A percentile compares a stretch with the other conserved stretches of the same genome.
Conservation (phyloP, 2,113 vertebrate genomes). For the Sakesphorus luctuosus region DNA sequence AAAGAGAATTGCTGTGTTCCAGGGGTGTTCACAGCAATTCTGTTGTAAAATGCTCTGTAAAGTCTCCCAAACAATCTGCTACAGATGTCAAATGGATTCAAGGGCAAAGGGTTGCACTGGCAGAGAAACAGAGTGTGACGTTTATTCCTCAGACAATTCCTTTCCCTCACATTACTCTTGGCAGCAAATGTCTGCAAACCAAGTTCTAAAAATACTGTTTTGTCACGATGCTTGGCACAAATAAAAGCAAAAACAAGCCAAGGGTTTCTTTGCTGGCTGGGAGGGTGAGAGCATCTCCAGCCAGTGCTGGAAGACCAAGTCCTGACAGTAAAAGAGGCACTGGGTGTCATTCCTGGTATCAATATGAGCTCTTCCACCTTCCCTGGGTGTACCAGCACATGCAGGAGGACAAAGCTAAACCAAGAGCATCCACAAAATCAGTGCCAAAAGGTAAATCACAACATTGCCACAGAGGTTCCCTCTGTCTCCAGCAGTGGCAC, state of each 20-base stretch:
- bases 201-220: background rate
- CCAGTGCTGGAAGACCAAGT: background rate
- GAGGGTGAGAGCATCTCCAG: background rate
- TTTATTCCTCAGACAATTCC: background rate
- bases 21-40: background rate
- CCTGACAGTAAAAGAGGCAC: background rate
- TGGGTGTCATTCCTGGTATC: background rate
- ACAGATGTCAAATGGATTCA: background rate
- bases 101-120: background rate
- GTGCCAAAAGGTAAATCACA: background rate
- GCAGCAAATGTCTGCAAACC: background rate
- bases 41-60: background rate
- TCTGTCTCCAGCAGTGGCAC: background rate
- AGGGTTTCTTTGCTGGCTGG: background rate
- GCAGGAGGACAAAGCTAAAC: background rate
- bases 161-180: background rate
- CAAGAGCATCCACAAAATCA: background rate
- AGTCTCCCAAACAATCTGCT: background rate
- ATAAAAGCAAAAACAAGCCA: background rate
- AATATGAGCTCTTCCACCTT: background rate
- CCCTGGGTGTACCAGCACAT: background rate
- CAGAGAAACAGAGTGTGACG: background rate
- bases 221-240: background rate
- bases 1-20: background rate
- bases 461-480: background rate